phyloP scores from a whole-genome alignment of 1,140 invertebrate genomes.

The Sycobia sp. region DNA sequence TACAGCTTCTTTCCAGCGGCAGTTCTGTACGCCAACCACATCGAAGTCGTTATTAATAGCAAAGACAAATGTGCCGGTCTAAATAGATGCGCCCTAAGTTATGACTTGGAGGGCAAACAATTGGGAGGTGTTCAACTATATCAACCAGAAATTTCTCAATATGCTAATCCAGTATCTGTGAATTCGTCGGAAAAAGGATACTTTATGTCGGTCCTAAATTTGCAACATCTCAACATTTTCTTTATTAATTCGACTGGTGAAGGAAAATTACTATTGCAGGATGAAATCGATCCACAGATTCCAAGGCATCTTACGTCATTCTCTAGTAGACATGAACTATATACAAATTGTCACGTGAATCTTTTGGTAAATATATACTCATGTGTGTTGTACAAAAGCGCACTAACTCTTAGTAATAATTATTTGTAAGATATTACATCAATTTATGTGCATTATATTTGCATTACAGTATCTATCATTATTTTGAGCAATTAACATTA shows the following conservation, averaged over 20 bases:
- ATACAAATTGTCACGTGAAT: too few species aligned
- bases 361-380: too few species aligned
- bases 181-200: background rate
- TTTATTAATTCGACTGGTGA: background rate
- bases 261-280: background rate
- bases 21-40: background rate
- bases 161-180: slow-evolving; percentile 2
- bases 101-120: slow-evolving; percentile 1
- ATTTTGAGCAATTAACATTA: too few species aligned
- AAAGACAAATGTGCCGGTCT: background rate
- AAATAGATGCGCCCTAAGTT: background rate
- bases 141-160: background rate
- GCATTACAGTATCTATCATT: too few species aligned
- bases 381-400: too few species aligned
- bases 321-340: too few species aligned
- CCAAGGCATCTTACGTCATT: too few species aligned
- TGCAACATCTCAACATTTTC: too few species aligned
- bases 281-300: background rate
- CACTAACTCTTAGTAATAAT: too few species aligned
- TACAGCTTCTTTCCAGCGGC: slow-evolving; percentile 1
- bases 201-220: background rate
- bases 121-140: background rate
- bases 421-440: too few species aligned
- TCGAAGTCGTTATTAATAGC: slow-evolving; percentile 9
- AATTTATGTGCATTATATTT: too few species aligned